A percentile compares a stretch with the other conserved stretches of the same genome.
These are phyloP conservation scores for Dendroctonus ponderosae DNA, from an alignment of 1,140 invertebrate genomes.

Conservation along the genomic window DNA sequence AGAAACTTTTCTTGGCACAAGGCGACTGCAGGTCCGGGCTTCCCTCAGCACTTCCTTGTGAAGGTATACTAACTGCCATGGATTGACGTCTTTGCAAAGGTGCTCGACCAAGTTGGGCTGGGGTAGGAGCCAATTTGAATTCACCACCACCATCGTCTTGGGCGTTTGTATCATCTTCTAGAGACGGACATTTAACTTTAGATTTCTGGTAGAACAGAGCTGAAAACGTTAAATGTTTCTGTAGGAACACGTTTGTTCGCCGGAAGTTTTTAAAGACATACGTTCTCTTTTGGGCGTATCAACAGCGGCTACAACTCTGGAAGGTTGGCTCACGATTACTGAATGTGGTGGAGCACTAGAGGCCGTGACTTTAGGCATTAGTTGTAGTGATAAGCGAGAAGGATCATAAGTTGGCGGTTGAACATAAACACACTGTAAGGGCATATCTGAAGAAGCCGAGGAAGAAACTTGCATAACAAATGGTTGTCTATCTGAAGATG, in stretches of 20 bases:
- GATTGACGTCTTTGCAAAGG: slow-evolving; percentile 81
- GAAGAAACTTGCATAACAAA: slow-evolving; percentile 42
- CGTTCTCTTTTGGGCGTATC: not conserved
- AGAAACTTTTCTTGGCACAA: slow-evolving; percentile 72
- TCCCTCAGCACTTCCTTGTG: slow-evolving; percentile 15
- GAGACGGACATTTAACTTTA: slow-evolving; percentile 6
- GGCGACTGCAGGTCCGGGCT: slow-evolving; percentile 51
- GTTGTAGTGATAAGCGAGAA: slow-evolving; percentile 13
- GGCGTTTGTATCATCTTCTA: slow-evolving; percentile 10
- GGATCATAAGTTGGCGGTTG: slow-evolving; percentile 32
- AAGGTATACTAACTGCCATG: slow-evolving; percentile 51
- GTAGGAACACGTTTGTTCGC: not conserved
- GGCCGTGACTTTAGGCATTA: slow-evolving; percentile 17
- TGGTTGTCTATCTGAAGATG: slow-evolving; percentile 36
- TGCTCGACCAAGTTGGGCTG: slow-evolving; percentile 85
- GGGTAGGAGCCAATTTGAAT: slow-evolving; percentile 88
- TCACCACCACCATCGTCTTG: slow-evolving; percentile 40
- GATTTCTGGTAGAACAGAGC: slow-evolving; percentile 8
- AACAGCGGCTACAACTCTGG: not conserved
- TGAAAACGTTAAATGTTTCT: slow-evolving; percentile 5
- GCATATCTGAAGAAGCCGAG: slow-evolving; percentile 45
- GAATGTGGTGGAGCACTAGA: slow-evolving; percentile 19
- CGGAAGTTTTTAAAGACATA: not conserved
- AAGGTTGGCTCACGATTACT: slow-evolving; percentile 30
- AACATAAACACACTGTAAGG: slow-evolving; percentile 50